A percentile compares a stretch with the other conserved stretches of the same genome.
These are phyloP conservation scores for Mionectes macconnelli DNA, from an alignment of 2,113 vertebrate species.

Conservation along the genomic window DNA sequence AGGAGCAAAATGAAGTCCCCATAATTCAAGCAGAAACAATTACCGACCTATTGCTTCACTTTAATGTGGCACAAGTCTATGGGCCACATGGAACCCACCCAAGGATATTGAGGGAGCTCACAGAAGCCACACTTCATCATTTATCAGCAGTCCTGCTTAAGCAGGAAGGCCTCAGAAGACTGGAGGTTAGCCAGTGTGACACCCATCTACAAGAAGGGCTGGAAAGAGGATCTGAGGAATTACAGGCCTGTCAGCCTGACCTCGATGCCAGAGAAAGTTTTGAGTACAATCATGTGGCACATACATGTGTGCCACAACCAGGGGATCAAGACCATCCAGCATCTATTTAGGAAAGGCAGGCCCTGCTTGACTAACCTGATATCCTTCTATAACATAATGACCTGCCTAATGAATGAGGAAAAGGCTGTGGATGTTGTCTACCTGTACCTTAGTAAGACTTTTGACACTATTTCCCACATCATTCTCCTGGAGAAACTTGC, in stretches of 20 bases:
- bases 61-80: neutral
- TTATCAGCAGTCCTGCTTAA: neutral
- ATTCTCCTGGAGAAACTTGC: neutral
- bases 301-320: neutral
- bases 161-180: too few species aligned
- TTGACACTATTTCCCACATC: neutral
- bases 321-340: neutral
- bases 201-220: neutral
- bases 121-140: neutral
- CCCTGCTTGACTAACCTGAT: neutral
- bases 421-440: fast-evolving
- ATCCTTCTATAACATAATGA: neutral
- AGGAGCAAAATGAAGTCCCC: neutral
- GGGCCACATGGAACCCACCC: neutral
- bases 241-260: neutral
- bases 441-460: neutral
- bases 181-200: neutral
- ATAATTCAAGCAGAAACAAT: neutral
- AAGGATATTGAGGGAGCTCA: neutral
- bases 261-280: neutral
- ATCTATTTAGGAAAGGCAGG: neutral
- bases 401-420: neutral
- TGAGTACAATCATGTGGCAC: neutral
- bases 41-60: neutral
- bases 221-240: neutral